Evolutionary conservation across 2,888 invertebrate species (phyloP), one percentile per base, ranked within the genome.

Genomic region (Scrobipalpa atriplicella): DNA sequence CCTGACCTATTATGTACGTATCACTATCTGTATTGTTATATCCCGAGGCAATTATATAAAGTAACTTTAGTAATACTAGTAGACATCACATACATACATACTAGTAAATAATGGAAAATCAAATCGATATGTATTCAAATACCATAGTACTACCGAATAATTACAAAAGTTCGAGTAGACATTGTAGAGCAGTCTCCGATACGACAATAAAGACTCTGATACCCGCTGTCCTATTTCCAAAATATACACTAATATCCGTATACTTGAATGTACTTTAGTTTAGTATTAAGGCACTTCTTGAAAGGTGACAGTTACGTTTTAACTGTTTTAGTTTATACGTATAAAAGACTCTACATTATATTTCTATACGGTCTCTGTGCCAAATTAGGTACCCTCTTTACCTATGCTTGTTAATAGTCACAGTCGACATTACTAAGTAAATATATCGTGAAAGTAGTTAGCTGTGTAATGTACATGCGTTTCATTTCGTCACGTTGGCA

Each of bases 391-490:
- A 83, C 81, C 80, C 79, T 80, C 77, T 79, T 77, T 78, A 77
- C 77, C 76, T 78, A 73, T 75, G 83, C 82, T 83, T 84, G 77
- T 78, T 81, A 75, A 77, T 85, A 83, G 76, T 84, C 82, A 85
- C 82, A 76, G 81, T 84, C 82, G 82, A 78, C 75, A 78, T 79
- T 79, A 82, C 80, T 80, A 80, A 83, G 79, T 86, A 84, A 81
- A 82, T 85, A 83, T 85, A 85, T 87, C 80, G 85, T 87, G 84
- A 83, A 77, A 83, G 88, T 92, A 91, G 90, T 83, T 91, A 91
- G 89, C 80, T 89, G 82, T 89, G 41, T 47, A 90, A 89, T 85
- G 80, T 86, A 83, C 79, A 84, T 87, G 79, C 83, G 85, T 87
- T 90, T 87, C 71, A 83, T 87, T 90, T 84, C 75, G 76, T 86